A percentile compares a stretch with the other conserved stretches of the same genome.
phyloP scores from a whole-genome alignment of 2,888 invertebrate species.

The Ormyrus rosae region DNA sequence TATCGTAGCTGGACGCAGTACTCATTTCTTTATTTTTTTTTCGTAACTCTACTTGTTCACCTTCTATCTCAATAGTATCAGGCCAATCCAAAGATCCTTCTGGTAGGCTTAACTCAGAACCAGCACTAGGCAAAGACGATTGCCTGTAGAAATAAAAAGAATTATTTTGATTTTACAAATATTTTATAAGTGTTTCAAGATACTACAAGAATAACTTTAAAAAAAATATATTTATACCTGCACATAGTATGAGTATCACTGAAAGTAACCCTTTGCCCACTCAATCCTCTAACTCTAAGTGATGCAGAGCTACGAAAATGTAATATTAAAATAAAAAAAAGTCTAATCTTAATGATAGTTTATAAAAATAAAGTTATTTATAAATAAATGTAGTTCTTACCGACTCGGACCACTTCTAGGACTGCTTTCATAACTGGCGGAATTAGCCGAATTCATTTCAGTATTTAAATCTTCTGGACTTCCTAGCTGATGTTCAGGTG shows the following conservation, averaged over 20 bases:
- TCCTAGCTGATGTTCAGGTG: constrained; percentile 80
- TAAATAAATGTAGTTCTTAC: constrained; percentile 57
- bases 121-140: constrained; percentile 87
- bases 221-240: constrained; percentile 69
- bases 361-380: neutral
- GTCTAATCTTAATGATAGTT: neutral
- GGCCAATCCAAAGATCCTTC: constrained; percentile 80
- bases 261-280: constrained; percentile 80
- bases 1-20: constrained; percentile 72
- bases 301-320: constrained; percentile 80
- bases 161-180: too few species aligned
- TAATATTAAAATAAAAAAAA: neutral
- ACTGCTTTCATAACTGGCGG: constrained; percentile 84
- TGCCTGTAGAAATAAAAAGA: constrained; percentile 77
- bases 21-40: constrained; percentile 76
- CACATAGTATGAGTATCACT: constrained; percentile 80
- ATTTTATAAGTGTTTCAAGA: neutral
- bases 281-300: constrained; percentile 78
- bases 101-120: constrained; percentile 82
- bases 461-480: constrained; percentile 73
- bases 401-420: constrained; percentile 83
- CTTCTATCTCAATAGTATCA: constrained; percentile 81
- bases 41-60: constrained; percentile 81
- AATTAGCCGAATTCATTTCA: constrained; percentile 75
- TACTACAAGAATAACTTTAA: neutral